phyloP scores from a whole-genome alignment of 2,888 invertebrate genomes.

The Raillietiella orientalis region DNA sequence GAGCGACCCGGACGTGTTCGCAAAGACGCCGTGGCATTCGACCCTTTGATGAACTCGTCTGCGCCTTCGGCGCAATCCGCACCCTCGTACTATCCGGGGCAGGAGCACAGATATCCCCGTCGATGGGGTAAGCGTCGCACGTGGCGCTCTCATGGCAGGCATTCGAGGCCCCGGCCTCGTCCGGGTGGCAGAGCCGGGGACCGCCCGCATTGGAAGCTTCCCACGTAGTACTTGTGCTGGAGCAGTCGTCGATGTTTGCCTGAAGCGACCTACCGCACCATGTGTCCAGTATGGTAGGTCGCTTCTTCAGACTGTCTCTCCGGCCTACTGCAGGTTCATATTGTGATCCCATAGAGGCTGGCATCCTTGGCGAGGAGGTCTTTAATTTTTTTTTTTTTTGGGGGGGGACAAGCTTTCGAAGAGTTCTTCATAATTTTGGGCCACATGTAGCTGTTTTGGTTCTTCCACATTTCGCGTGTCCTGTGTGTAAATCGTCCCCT shows the following conservation, averaged over 20 bases:
- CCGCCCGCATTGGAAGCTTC: slow-evolving; percentile 80
- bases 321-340: too few relatives aligned
- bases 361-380: too few relatives aligned
- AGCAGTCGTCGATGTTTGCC: slow-evolving; percentile 86
- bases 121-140: slow-evolving; percentile 81
- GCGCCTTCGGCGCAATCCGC: slow-evolving; percentile 72
- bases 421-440: too few relatives aligned
- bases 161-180: slow-evolving; percentile 79
- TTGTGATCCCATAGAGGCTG: too few relatives aligned
- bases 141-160: slow-evolving; percentile 85
- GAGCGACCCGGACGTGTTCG: slow-evolving; percentile 82
- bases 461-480: too few relatives aligned
- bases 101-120: slow-evolving; percentile 81
- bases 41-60: slow-evolving; percentile 77
- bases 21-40: slow-evolving; percentile 88
- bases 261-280: too few relatives aligned
- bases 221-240: slow-evolving; percentile 66
- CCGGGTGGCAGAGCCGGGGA: slow-evolving; percentile 70
- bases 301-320: too few relatives aligned
- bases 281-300: too few relatives aligned
- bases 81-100: slow-evolving; percentile 72
- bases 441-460: too few relatives aligned
- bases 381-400: too few relatives aligned
- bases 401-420: too few relatives aligned
- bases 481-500: too few relatives aligned